Evolutionary conservation across 2,797 vertebrate genomes (phyloP), one percentile per base, ranked within the genome.

Genomic region (Poeciliopsis gracilis): DNA sequence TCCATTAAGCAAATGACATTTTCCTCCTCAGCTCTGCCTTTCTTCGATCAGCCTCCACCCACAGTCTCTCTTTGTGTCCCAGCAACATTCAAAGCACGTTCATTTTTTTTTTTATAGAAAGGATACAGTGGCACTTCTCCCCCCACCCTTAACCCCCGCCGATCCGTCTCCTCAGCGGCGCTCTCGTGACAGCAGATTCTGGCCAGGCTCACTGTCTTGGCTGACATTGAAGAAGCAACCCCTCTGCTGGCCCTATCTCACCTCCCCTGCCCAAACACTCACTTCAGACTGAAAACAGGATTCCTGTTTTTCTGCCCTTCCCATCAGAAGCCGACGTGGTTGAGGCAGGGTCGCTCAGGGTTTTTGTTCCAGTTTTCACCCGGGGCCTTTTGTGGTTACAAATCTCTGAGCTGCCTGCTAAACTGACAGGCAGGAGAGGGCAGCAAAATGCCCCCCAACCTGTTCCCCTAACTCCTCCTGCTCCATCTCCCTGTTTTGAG

Each of bases 1-100:
- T 91, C 93, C 95, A 95, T 95, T 95, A 95, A 85, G 89, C 81
- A 94, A 94, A 96, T 94, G 85, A 93, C 86, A 91, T 81, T 81
- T 84, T 79, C 36, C 70, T 82, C 84, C 79, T 73, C 59, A 28
- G 49, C 75, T 43, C 61, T 57, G 46, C 77, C 70, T 78, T 61
- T 71, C 72, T 86, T 87, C 84, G 7, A 79, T 82, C 87, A 77
- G 69, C 78, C 85, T 82, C 80, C 79, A 7, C 83, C 82, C 72
- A 28, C 15, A 4, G 20, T 66, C 59, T n/a, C 71, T 53, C 77
- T 57, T 63, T 57, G 78, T 5, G 3, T 75, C 0, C 8, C 77
- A 18, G 80, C 75, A 38, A 55, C 84, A 94, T 94, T 94, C 93
- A 55, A 59, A 80, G 79, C 95, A 94, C 89, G 87, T 93, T 82